A percentile compares a stretch with the other conserved stretches of the same genome.
These are phyloP conservation scores for Dendroctonus valens DNA, from an alignment of 1,140 invertebrate species.

Conservation along the genomic window DNA sequence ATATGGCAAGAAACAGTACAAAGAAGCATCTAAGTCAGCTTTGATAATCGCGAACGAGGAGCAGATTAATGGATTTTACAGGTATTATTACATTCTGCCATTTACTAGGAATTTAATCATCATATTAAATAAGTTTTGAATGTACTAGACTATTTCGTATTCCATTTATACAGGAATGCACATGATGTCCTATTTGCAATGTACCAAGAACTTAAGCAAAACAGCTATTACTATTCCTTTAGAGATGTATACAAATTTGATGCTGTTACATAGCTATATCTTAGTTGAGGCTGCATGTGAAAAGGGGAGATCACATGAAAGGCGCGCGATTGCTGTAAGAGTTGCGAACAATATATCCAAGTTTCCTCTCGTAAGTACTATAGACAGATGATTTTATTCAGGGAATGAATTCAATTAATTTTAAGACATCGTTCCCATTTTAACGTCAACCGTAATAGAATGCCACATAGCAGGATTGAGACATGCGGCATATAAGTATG, in stretches of 20 bases:
- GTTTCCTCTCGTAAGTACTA: conserved; percentile 88
- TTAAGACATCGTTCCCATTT: conserved; percentile 92
- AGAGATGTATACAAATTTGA: conserved; percentile 84
- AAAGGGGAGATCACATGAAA: conserved; percentile 81
- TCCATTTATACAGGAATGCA: conserved; percentile 72
- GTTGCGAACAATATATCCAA: conserved; percentile 94
- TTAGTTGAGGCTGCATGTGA: conserved; percentile 88
- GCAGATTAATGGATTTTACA: conserved; percentile 79
- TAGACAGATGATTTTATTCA: conserved; percentile 6
- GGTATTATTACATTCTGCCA: conserved; percentile 1
- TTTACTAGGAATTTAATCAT: too few species aligned
- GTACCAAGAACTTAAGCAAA: conserved; percentile 81
- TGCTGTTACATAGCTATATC: conserved; percentile 93
- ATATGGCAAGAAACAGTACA: conserved; percentile 91
- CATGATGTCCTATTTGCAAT: conserved; percentile 91
- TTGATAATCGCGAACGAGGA: conserved; percentile 95
- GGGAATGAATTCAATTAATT: conserved; percentile 43
- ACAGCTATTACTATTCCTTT: conserved; percentile 77
- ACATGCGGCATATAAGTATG: conserved; percentile 86
- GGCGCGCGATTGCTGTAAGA: conserved; percentile 89
- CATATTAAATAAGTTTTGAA: too few species aligned
- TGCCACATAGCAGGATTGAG: conserved; percentile 90
- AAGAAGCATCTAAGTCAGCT: conserved; percentile 95
- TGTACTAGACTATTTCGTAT: background rate
- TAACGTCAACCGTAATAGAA: conserved; percentile 97